Evolutionary conservation across 2,113 vertebrate genomes (phyloP), one percentile per base, ranked within the genome.

Genomic region (Cygnus atratus): DNA sequence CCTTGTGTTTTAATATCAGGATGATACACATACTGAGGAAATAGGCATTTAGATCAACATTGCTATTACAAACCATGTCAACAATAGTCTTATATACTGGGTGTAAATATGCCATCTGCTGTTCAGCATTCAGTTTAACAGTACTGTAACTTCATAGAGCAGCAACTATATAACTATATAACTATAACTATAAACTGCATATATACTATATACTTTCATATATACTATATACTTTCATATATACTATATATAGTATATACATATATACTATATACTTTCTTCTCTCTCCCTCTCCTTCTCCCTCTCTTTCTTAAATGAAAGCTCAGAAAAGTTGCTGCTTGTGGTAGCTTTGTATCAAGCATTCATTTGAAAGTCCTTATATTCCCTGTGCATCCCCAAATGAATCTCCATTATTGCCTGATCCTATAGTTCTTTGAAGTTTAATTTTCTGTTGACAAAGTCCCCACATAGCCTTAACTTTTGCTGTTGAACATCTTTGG

Each of bases 21-120:
- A 54, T 73, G 62, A 66, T 76, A 72, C 76, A 92, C 79, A 86
- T 44, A 68, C 25, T 43, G 46, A 97, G 31, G 65, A 93, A 73
- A 71, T 88, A 97, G 73, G 33, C 57, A 80, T 94, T 95, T 86
- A 68, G 68, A 95, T 85, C 72, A 97, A 91, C 82, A 90, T 85
- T 95, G 68, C 44, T 91, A 68, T 96, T 96, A 81, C 61, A 87
- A 73, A 87, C 73, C 70, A 59, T 67, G 68, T 97, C 93, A 97
- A 94, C 70, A 93, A 84, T 11, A 58, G 76, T 72, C 24, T 87
- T 37, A 31, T 54, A 73, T 83, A 66, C 92, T 93, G 77, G 75
- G 39, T 2, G 10, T 90, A 96, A 93, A 96, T 81, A 81, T 96
- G 92, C 92, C 94, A 97, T 97, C 94, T 97, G 93, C 92, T 95